phyloP scores from a whole-genome alignment of 2,797 vertebrate species.

The Luscinia luscinia region DNA sequence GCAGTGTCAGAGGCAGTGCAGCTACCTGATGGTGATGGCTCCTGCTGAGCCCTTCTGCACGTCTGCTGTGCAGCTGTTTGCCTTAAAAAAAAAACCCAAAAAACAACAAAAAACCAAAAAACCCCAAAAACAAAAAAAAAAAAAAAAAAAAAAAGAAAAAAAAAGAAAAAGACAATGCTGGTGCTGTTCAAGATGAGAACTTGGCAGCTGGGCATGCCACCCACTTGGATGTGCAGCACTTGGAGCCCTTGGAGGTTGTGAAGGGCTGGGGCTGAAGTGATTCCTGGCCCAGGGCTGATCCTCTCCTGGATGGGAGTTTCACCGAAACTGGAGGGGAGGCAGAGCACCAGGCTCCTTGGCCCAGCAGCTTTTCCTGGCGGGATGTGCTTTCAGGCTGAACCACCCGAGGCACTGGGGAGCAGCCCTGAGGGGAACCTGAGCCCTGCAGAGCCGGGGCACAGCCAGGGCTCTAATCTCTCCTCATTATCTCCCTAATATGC shows the following conservation, averaged over 20 bases:
- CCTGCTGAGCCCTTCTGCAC: neutral
- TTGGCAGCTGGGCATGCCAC: slow-evolving; percentile 48
- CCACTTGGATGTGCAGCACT: slow-evolving; percentile 22
- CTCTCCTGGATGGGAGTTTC: neutral
- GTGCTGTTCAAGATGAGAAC: neutral
- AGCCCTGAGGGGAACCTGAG: neutral
- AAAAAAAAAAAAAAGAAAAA: neutral
- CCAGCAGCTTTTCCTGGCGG: neutral
- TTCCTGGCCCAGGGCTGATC: neutral
- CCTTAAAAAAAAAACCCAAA: neutral
- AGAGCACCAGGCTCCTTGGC: neutral
- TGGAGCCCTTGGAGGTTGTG: neutral
- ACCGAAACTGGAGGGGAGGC: neutral
- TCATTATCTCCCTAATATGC: slow-evolving; percentile 41
- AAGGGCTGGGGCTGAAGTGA: neutral
- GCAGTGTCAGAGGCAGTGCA: rapidly evolving
- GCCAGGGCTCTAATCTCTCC: slow-evolving; percentile 42
- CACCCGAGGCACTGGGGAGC: neutral
- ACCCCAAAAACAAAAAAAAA: neutral
- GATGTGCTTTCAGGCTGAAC: neutral
- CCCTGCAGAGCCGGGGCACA: neutral
- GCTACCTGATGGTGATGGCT: neutral
- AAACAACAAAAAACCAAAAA: too few species aligned
- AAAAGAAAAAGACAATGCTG: too few species aligned
- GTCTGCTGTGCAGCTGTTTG: neutral